These are phyloP conservation scores for Eremophila alpestris DNA, from an alignment of 2,797 vertebrate genomes.

Conservation along the genomic window DNA sequence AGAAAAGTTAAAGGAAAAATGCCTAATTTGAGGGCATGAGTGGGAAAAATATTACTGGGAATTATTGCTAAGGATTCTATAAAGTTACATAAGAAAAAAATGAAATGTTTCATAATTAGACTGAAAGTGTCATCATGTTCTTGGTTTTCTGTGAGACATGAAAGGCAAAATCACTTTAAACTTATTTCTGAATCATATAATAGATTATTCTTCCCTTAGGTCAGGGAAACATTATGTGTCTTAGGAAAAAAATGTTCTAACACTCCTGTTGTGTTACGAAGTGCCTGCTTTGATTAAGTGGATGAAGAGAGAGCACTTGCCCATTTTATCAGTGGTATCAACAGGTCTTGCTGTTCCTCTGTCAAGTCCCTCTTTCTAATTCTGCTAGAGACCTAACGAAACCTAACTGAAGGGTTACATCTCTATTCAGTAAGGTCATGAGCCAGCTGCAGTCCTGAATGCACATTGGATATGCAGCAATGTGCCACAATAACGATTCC, in stretches of 20 bases:
- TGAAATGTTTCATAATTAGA: background rate
- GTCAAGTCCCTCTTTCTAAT: background rate
- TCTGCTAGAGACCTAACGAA: background rate
- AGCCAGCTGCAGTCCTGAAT: background rate
- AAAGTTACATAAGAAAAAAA: background rate
- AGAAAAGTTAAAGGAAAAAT: constrained; percentile 22
- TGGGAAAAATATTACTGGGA: background rate
- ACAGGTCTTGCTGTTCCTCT: background rate
- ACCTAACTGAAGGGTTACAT: background rate
- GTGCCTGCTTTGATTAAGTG: background rate
- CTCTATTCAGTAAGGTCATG: background rate
- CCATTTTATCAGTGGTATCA: background rate
- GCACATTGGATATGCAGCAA: background rate
- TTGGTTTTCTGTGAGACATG: background rate
- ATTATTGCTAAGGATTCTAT: background rate
- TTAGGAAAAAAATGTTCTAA: background rate
- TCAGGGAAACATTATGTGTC: background rate
- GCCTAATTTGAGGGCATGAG: background rate
- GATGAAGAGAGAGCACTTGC: background rate
- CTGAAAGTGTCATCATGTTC: background rate
- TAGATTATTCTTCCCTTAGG: background rate
- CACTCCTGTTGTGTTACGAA: background rate
- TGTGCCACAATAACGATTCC: background rate
- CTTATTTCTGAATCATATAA: background rate
- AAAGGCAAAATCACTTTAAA: constrained; percentile 1